Conservation (phyloP, 2,888 invertebrate genomes). For the Campoplex capitator region DNA sequence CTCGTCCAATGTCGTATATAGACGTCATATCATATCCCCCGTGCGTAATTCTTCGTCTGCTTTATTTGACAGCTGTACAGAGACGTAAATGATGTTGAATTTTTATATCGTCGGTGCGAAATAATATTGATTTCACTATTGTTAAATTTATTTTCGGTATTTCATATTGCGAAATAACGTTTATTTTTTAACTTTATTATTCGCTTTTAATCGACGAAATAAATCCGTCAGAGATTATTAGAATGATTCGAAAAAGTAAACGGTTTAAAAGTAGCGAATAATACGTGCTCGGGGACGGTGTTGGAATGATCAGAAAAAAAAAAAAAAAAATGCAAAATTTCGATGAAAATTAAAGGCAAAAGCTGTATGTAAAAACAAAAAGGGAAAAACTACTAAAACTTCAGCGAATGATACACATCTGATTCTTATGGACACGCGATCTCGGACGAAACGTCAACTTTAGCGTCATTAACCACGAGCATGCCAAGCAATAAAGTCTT, state of each 20-base stretch:
- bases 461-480: background rate
- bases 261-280: background rate
- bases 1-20: conserved; percentile 51
- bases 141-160: background rate
- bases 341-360: too few species aligned
- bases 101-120: conserved; percentile 7
- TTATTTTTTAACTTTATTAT: background rate
- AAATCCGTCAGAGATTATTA: background rate
- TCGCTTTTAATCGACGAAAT: background rate
- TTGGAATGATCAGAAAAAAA: background rate
- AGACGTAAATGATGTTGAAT: conserved; percentile 6
- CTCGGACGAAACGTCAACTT: conserved; percentile 44
- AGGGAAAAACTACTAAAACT: background rate
- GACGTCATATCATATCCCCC: conserved; percentile 49
- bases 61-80: conserved; percentile 47
- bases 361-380: background rate
- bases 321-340: background rate
- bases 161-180: background rate
- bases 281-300: background rate
- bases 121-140: background rate
- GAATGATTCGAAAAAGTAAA: background rate
- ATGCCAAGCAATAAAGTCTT: conserved; percentile 54
- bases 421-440: conserved; percentile 8
- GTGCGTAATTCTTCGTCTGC: conserved; percentile 48
- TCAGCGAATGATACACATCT: conserved; percentile 9